Evolutionary conservation across 92 coral and sea anemone species (phyloP).

Genomic region (Phymanthus crucifer): DNA sequence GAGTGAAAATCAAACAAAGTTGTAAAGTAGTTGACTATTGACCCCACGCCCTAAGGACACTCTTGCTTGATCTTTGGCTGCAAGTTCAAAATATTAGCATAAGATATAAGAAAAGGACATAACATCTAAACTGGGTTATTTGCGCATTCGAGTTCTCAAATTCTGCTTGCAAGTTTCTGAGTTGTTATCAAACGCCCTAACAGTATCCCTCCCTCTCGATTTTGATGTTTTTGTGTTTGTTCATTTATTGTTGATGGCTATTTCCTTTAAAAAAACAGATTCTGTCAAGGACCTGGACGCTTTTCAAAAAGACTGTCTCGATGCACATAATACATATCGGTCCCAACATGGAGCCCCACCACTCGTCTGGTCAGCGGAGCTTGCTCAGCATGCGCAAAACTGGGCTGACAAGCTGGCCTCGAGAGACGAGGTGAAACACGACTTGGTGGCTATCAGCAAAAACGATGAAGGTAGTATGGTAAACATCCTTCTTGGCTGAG

Average conservation of each 20-base stretch:
- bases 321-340: constrained; percentile 86
- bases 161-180: background rate
- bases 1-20: background rate
- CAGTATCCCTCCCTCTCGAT: background rate
- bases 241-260: background rate
- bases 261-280: background rate
- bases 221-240: background rate
- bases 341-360: constrained; percentile 91
- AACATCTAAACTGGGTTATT: background rate
- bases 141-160: background rate
- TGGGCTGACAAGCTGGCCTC: constrained; percentile 94
- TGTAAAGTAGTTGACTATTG: background rate
- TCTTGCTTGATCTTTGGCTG: background rate
- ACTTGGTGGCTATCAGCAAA: constrained; percentile 42
- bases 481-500: no score
- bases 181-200: background rate
- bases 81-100: background rate
- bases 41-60: background rate
- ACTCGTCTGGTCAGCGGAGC: constrained; percentile 80
- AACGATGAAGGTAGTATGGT: constrained; percentile 31
- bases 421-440: constrained; percentile 74
- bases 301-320: constrained; percentile 68
- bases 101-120: background rate
- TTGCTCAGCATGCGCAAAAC: constrained; percentile 85
- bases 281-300: constrained; percentile 9